Conservation (phyloP, 2,113 vertebrate genomes). For the Orthonyx spaldingii region DNA sequence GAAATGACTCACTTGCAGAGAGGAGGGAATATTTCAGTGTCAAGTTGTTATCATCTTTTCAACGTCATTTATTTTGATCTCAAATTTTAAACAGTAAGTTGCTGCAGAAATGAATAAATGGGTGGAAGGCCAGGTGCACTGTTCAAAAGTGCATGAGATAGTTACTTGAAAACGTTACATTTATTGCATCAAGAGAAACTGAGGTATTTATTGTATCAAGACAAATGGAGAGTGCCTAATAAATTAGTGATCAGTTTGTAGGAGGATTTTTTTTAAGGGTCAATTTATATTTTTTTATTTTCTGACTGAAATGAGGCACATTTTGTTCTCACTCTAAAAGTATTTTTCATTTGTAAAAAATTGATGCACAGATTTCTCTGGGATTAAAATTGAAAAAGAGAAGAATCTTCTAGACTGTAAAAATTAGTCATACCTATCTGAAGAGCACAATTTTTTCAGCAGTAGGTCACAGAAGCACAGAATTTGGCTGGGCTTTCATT, state of each 20-base stretch:
- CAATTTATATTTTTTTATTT: neutral
- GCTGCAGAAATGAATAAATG: neutral
- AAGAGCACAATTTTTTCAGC: neutral
- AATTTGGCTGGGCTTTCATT: neutral
- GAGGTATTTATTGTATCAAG: neutral
- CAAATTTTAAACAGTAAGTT: neutral
- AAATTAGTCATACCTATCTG: neutral
- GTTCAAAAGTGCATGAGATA: neutral
- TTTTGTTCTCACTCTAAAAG: neutral
- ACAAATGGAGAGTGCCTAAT: neutral
- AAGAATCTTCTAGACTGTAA: neutral
- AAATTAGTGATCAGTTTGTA: neutral
- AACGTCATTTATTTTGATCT: slow-evolving; percentile 34
- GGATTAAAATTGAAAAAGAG: neutral
- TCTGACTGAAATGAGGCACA: neutral
- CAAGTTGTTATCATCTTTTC: slow-evolving; percentile 40
- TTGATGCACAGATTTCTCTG: neutral
- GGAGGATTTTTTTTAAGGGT: neutral
- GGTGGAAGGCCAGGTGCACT: neutral
- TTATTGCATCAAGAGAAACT: neutral
- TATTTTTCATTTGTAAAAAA: neutral
- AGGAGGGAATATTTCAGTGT: slow-evolving; percentile 19
- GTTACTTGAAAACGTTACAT: neutral
- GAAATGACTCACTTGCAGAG: slow-evolving; percentile 11
- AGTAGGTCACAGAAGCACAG: neutral